Base-by-base conservation (phyloP, 2,888 invertebrate species). In the Diaphora mendica region DNA sequence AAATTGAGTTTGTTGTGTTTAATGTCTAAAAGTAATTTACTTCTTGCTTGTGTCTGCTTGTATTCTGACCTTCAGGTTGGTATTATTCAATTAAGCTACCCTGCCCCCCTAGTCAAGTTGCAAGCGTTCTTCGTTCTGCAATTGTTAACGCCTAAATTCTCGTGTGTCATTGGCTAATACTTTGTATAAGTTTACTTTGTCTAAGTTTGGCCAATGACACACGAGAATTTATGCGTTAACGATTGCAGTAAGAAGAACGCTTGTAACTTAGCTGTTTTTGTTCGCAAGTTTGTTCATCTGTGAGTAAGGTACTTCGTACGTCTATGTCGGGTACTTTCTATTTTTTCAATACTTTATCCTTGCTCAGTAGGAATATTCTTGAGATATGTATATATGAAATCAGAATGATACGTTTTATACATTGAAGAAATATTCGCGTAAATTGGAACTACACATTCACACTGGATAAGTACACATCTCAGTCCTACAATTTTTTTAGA, bases 1-100 rank as follows among this genome's bases (percentile, higher is more conserved):
- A 42, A 71, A 72, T 72, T 67, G 44, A 59, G 30, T 66, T 72
- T 72, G 59, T 44, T 62, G 67, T 35, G 44, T 62, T 30, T 68
- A 68, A 68, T 64, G 48, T 64, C 44, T 20, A 33, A 64, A 62
- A n/a, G 20, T 68, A 72, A 72, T 68, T 72, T 26, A 48, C 33
- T 72, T 39, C 68, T 62, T 68, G 48, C 64, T 51, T 48, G 20
- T 42, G 17, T 26, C 64, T 64, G 35, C 35, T 68, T 64, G 48
- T 48, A 26, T 64, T 44, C 20, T 44, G n/a, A n/a, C 69, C 42
- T 42, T 9, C 13, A 42, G 48, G 51, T 42, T 72, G 30, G 4
- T 35, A 17, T 71, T 59, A 67, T 72, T 42, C 13, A 67, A 67
- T 67, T 33, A 20, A 66, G 72, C 33, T 23, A 62, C 17, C 26